phyloP scores from a whole-genome alignment of 2,797 vertebrate species.

The Enteromius argenteus region DNA sequence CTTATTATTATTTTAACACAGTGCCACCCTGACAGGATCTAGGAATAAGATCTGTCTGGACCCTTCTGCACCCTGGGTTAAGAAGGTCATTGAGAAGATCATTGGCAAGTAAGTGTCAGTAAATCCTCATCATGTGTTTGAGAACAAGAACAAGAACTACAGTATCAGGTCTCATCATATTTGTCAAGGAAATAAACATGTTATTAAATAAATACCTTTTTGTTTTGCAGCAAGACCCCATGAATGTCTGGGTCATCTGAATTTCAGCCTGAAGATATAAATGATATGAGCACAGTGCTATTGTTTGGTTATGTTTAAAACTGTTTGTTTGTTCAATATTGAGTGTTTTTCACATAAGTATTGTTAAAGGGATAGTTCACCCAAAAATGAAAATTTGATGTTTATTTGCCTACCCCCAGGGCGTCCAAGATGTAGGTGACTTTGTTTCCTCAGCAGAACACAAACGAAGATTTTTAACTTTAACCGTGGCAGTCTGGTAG shows the following conservation, averaged over 20 bases:
- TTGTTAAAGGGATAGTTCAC: too few relatives aligned
- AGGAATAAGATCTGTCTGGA: conserved; percentile 56
- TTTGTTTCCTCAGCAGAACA: too few relatives aligned
- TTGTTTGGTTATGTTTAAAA: background rate
- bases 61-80: conserved; percentile 54
- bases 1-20: conserved; percentile 34
- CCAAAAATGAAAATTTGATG: too few relatives aligned
- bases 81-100: conserved; percentile 55
- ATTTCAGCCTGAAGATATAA: background rate
- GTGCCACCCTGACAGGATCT: conserved; percentile 57
- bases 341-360: background rate
- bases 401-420: too few relatives aligned
- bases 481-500: too few relatives aligned
- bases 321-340: background rate
- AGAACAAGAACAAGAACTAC: background rate
- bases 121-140: background rate
- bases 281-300: background rate
- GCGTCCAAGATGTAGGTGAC: too few relatives aligned
- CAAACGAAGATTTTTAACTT: too few relatives aligned
- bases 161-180: background rate
- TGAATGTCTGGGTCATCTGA: background rate
- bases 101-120: conserved; percentile 56
- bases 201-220: background rate
- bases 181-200: background rate
- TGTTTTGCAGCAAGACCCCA: conserved; percentile 22